A percentile compares a stretch with the other conserved stretches of the same genome.
Evolutionary conservation across 92 coral and sea anemone genomes (phyloP).

Genomic region (Porites divaricata): DNA sequence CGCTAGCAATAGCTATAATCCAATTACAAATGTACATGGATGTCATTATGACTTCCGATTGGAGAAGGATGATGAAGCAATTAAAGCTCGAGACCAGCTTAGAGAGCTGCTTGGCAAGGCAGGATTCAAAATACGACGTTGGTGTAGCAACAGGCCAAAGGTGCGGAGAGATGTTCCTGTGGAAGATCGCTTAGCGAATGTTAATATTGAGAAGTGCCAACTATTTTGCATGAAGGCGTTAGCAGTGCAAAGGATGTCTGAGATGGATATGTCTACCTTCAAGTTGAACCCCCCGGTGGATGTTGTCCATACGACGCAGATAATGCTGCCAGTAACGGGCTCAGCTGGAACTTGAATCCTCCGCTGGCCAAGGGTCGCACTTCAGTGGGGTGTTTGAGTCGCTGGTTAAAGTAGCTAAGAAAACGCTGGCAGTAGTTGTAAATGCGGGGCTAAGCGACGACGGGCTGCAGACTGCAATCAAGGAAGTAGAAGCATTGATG

Average conservation of each 20-base stretch:
- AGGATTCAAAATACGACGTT: slow-evolving; percentile 47
- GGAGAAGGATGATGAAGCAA: slow-evolving; percentile 23
- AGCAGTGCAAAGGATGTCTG: slow-evolving; percentile 53
- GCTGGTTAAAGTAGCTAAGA: no score
- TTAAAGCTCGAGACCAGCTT: slow-evolving; percentile 29
- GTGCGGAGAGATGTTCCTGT: slow-evolving; percentile 43
- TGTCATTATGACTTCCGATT: slow-evolving; percentile 58
- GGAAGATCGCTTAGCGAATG: slow-evolving; percentile 50
- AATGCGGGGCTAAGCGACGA: no score
- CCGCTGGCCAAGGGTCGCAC: slow-evolving; percentile 30
- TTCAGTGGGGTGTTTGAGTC: slow-evolving; percentile 30
- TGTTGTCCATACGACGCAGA: not conserved
- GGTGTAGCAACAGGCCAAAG: slow-evolving; percentile 39
- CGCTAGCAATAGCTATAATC: slow-evolving; percentile 52
- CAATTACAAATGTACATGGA: slow-evolving; percentile 55
- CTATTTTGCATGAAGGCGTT: slow-evolving; percentile 49
- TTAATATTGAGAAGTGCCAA: slow-evolving; percentile 41
- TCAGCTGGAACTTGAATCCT: slow-evolving; percentile 44
- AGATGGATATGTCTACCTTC: slow-evolving; percentile 38
- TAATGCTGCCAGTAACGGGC: slow-evolving; percentile 15
- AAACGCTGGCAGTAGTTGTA: no score
- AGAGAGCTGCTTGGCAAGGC: not conserved
- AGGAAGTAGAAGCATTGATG: not conserved
- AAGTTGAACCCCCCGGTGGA: slow-evolving; percentile 8
- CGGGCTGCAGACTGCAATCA: not conserved